Evolutionary conservation across 1,140 invertebrate species (phyloP), one percentile per base, ranked within the genome.

Genomic region (Drosophila punjabiensis): DNA sequence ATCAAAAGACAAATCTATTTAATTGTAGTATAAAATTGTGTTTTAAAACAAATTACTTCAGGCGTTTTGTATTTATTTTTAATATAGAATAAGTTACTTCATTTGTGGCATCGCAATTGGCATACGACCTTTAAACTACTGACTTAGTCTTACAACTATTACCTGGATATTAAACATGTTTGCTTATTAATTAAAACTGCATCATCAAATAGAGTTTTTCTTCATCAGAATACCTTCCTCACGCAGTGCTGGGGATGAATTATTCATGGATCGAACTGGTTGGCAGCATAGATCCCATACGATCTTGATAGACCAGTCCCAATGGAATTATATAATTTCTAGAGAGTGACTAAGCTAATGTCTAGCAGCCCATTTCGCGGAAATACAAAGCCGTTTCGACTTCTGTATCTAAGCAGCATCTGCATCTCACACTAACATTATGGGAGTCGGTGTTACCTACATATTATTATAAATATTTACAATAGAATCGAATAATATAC

Each of bases 291-390:
- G 55, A 52, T 43, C 45, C 24, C 11, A 24, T 20, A 61, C 14
- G 20, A 52, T 61, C 70, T 24, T n/a, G 68, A 39, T 73, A 37
- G 48, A 43, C 70, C 70, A 43, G 47, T 74, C 55, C 32, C 24
- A n/a, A 28, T 35, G 14, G 20, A 30, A 30, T 41, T 61, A 41
- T 37, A 37, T 43, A 52, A 61, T 35, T 24, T 9, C 3, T 24
- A 30, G 55, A 10, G n/a, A 14, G 33, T 64, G 45, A 64, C 43
- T 20, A 73, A 52, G 20, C 35, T 13, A n/a, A 16, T 62, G 37
- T 28, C 28, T 32, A 32, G 10, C 28, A 20, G 14, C 6, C 18
- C 18, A 71, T 39, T 50, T 30, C 8, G n/a, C 9, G 28, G 24
- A 68, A 39, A n/a, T 48, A 30, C 4, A 11, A 32, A 32, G 33